Conservation (phyloP, 1,140 invertebrate genomes). For the Acromyrmex charruanus region DNA sequence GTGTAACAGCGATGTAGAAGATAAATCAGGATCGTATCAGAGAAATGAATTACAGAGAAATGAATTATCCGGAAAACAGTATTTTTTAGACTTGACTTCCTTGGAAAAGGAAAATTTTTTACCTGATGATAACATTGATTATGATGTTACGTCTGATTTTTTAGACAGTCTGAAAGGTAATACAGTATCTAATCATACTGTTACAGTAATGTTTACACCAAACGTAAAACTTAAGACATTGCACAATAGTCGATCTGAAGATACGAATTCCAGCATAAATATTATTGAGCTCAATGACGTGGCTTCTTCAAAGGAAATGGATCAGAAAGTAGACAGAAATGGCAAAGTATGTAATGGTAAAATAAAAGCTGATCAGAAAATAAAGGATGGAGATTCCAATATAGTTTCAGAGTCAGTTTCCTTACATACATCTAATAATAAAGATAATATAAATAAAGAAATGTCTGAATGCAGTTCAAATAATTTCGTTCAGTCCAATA, state of each 20-base stretch:
- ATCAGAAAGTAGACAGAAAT: not conserved
- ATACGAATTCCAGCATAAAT: not conserved
- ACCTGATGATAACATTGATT: not conserved
- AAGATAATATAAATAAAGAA: slow-evolving; percentile 2
- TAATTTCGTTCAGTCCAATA: not conserved
- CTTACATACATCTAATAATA: not conserved
- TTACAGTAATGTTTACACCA: not conserved
- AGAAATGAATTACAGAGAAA: not conserved
- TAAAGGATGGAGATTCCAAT: not conserved
- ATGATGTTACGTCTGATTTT: not conserved
- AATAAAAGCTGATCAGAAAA: not conserved
- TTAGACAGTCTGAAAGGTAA: slow-evolving; percentile 11
- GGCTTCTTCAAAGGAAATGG: not conserved
- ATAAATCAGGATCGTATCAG: not conserved
- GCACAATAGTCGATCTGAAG: not conserved
- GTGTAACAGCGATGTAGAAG: not conserved
- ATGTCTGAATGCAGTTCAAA: not conserved
- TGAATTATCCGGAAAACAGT: not conserved
- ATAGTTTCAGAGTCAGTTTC: not conserved
- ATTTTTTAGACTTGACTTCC: slow-evolving; percentile 29
- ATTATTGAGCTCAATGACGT: not conserved
- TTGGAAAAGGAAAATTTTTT: not conserved
- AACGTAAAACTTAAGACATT: not conserved
- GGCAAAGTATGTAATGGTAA: not conserved
- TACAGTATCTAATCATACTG: not conserved